Base-by-base conservation (phyloP, 2,113 vertebrate species). In the Percopsis transmontana region DNA sequence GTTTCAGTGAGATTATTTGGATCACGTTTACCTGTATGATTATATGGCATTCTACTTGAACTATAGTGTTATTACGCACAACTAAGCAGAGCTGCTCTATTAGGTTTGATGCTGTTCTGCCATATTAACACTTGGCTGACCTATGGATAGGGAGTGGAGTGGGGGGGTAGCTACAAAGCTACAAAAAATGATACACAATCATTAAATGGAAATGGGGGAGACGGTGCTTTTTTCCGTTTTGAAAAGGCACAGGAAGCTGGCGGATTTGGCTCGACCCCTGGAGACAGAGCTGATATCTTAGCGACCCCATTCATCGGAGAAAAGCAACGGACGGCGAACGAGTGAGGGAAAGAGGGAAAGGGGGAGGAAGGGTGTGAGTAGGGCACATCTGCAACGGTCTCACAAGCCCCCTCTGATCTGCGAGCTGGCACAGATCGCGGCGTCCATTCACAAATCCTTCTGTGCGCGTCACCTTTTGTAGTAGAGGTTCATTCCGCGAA, bases 371-470 rank as follows among this genome's bases (percentile, higher is more conserved):
- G 62, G 42, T 50, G 83, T 83, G 45, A 10, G 16, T 16, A 12
- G 38, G 50, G 74, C 92, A 81, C 80, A 92, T 93, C 91, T 91
- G 90, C 83, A 90, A 85, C 88, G 84, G 90, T 86, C 85, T 79
- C 88, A 77, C 85, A 88, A 77, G 85, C 79, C 90, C 65, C 85
- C 77, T 93, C 89, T 91, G 91, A 91, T 92, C 88, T 76, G 85
- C 79, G 92, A 92, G 88, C 91, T 92, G 88, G 90, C 87, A 82
- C 91, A 92, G 84, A 90, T 88, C 82, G 90, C 81, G 23, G 88
- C 80, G 87, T 92, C 88, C 91, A 91, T 92, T 94, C 93, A 93
- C 92, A 93, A 92, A 93, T 92, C 92, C 89, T 87, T 87, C 85
- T 82, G 62, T 70, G 84, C 78, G 87, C 85, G 85, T 90, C 86